Percentiles rank a stretch among this genome's conserved stretches.
Evolutionary conservation across 2,888 invertebrate species (phyloP).

Genomic region (Linyphia triangularis): DNA sequence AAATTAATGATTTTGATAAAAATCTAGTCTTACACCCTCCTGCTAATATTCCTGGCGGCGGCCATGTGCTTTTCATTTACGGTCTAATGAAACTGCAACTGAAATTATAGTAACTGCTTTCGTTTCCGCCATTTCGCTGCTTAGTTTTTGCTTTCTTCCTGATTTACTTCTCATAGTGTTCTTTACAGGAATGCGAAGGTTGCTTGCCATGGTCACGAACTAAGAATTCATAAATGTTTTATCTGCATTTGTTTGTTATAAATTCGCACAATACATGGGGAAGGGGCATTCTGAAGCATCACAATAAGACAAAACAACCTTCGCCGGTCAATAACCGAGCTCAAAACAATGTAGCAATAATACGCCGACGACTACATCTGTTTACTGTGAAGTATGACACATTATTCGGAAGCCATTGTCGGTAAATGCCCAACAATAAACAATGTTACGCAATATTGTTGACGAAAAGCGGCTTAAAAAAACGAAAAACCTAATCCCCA

Average conservation of each 20-base stretch:
- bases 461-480: conserved; percentile 60
- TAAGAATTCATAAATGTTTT: neutral
- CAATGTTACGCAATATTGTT: conserved; percentile 70
- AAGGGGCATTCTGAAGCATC: neutral
- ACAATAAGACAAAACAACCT: conserved; percentile 1
- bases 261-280: neutral
- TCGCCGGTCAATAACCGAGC: conserved; percentile 64
- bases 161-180: neutral
- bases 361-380: conserved; percentile 29
- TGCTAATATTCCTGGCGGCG: too few species aligned
- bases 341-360: conserved; percentile 61
- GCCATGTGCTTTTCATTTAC: too few species aligned
- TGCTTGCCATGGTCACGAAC: conserved; percentile 4
- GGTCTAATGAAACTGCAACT: neutral
- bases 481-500: conserved; percentile 55
- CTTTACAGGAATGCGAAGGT: too few species aligned
- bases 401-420: conserved; percentile 67
- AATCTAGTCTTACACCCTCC: too few species aligned
- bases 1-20: too few species aligned
- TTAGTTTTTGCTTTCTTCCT: neutral
- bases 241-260: neutral
- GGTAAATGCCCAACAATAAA: conserved; percentile 66
- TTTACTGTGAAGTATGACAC: conserved; percentile 69
- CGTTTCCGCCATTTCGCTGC: too few species aligned
- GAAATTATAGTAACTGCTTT: neutral